Evolutionary conservation across 2,888 invertebrate species (phyloP).

Genomic region (Glyphotaelius pellucidus): DNA sequence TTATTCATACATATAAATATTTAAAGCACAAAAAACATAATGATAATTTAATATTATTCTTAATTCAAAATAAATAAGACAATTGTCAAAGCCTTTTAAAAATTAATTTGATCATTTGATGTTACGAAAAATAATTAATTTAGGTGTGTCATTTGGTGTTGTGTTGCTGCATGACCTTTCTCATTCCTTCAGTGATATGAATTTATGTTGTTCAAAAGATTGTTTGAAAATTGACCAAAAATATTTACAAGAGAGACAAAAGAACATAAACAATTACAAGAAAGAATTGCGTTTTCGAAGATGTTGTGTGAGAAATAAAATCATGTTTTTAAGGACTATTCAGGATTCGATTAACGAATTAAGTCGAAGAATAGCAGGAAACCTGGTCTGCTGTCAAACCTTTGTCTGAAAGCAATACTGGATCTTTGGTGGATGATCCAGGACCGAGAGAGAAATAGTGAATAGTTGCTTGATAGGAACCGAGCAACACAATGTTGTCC

Average conservation of each 20-base stretch:
- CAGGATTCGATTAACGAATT: no score
- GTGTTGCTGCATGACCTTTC: background rate
- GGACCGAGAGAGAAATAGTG: no score
- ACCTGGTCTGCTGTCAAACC: no score
- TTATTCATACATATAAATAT: background rate
- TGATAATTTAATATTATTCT: background rate
- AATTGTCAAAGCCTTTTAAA: background rate
- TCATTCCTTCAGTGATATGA: background rate
- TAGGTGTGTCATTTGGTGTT: background rate
- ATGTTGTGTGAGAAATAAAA: no score
- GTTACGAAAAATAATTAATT: background rate
- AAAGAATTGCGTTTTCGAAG: no score
- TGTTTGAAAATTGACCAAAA: background rate
- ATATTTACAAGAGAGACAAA: background rate
- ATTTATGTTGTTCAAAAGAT: background rate
- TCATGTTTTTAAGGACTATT: no score
- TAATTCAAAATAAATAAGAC: background rate
- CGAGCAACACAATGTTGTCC: no score
- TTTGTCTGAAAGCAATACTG: no score
- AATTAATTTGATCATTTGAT: background rate
- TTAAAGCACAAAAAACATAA: background rate
- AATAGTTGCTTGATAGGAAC: no score
- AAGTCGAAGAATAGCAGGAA: no score
- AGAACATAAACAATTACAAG: no score
- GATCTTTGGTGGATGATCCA: no score